Evolutionary conservation across 2,113 vertebrate genomes (phyloP), one percentile per base, ranked within the genome.

Genomic region (Tachycineta bicolor): DNA sequence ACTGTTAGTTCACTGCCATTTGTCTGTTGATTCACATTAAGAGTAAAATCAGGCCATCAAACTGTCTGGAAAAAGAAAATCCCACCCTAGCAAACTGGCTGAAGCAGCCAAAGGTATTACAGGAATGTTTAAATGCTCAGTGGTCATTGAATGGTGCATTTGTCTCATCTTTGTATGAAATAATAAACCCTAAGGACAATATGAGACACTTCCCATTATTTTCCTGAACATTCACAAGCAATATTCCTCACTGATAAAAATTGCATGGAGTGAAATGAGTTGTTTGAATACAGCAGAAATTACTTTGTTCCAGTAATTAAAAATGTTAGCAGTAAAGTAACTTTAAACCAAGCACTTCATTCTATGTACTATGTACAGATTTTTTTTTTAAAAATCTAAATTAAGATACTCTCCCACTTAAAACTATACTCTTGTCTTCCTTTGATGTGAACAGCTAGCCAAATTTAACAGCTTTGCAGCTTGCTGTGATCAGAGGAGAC

Each of bases 1-100:
- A 76, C 46, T 60, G 10, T 83, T 90, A 67, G 76, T 73, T 86
- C 44, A 23, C 33, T 39, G 46, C 50, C 29, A 60, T 83, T 96
- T 77, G 55, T 90, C 34, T 95, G 74, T 63, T 95, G 85, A 44
- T 76, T 88, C 94, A 60, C 92, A 73, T 78, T 84, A 82, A 91
- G 62, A 83, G 78, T 91, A 95, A 97, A 93, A 85, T 95, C 65
- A 94, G 29, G 69, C 71, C 91, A 77, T 83, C 71, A 92, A 93
- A 68, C 21, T 80, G 68, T 16, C 75, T 84, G 29, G 23, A 33
- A 34, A 53, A 83, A 92, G 68, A 49, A 52, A 85, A 73, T 56
- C 13, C 34, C 58, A 24, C 37, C 39, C 46, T 67, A 85, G 49
- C 29, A 85, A 82, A 22, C 70, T 73, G 43, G 25, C 23, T 89